Evolutionary conservation across 1,140 invertebrate species (phyloP).

Genomic region (Myzus persicae): DNA sequence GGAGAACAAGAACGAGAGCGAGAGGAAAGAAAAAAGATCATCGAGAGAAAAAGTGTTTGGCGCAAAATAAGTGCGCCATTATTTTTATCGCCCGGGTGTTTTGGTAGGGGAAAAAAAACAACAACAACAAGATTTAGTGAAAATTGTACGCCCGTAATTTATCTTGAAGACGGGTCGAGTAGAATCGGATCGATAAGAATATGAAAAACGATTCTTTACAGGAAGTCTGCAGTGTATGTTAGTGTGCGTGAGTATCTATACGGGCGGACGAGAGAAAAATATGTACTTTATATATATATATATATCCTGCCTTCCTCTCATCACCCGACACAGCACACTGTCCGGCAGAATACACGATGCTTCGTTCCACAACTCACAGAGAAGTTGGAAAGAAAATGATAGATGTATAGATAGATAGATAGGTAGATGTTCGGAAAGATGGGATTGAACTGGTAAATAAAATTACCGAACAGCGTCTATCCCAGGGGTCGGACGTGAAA

Average conservation of each 20-base stretch:
- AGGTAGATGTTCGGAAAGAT: neutral
- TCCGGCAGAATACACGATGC: neutral
- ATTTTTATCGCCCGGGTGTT: constrained; percentile 49
- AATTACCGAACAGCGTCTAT: neutral
- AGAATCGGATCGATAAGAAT: constrained; percentile 56
- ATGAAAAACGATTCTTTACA: constrained; percentile 52
- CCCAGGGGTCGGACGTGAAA: neutral
- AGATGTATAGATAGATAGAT: neutral
- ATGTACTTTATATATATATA: constrained; percentile 15
- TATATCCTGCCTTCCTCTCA: neutral
- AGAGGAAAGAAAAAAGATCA: neutral
- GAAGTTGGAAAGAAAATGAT: neutral
- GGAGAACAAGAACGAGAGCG: neutral
- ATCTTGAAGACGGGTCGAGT: constrained; percentile 40
- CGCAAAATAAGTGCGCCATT: constrained; percentile 55
- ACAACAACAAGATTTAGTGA: constrained; percentile 41
- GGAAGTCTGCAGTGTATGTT: neutral
- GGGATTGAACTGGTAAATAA: neutral
- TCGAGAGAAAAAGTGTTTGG: constrained; percentile 35
- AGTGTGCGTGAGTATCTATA: neutral
- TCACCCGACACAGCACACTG: neutral
- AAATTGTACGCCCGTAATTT: constrained; percentile 54
- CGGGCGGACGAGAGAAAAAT: neutral
- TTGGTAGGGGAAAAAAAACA: neutral
- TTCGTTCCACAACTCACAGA: neutral